These are phyloP conservation scores for Oxycera nigricornis DNA, from an alignment of 2,888 invertebrate genomes.

Conservation along the genomic window DNA sequence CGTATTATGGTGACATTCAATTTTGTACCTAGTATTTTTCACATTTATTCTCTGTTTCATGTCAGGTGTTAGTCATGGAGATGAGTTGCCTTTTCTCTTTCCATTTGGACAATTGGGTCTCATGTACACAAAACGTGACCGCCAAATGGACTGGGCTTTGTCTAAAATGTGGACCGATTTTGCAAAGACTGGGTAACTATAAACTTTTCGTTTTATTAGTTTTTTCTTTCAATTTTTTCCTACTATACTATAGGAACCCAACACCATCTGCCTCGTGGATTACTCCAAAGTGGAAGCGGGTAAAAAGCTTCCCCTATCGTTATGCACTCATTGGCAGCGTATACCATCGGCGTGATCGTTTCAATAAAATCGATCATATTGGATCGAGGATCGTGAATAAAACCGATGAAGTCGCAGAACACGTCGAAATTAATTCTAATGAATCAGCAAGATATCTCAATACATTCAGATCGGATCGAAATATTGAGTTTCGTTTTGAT, in stretches of 20 bases:
- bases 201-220: neutral
- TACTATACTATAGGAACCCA: neutral
- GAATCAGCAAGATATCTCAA: neutral
- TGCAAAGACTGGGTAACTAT: neutral
- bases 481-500: too few species aligned
- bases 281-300: neutral
- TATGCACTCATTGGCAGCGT: neutral
- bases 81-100: conserved; percentile 4
- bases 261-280: neutral
- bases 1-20: conserved; percentile 44
- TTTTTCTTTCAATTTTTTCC: neutral
- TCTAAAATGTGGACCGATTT: conserved; percentile 25
- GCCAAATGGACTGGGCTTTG: neutral
- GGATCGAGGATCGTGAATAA: neutral
- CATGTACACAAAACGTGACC: neutral
- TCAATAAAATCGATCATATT: neutral
- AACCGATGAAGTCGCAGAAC: neutral
- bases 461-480: neutral
- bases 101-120: neutral
- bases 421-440: neutral
- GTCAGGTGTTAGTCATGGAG: conserved; percentile 12
- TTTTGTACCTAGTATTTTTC: conserved; percentile 11
- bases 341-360: neutral
- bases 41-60: neutral
- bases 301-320: neutral